These are phyloP conservation scores for Medauroidea extradentata DNA, from an alignment of 1,140 invertebrate species.

Conservation along the genomic window DNA sequence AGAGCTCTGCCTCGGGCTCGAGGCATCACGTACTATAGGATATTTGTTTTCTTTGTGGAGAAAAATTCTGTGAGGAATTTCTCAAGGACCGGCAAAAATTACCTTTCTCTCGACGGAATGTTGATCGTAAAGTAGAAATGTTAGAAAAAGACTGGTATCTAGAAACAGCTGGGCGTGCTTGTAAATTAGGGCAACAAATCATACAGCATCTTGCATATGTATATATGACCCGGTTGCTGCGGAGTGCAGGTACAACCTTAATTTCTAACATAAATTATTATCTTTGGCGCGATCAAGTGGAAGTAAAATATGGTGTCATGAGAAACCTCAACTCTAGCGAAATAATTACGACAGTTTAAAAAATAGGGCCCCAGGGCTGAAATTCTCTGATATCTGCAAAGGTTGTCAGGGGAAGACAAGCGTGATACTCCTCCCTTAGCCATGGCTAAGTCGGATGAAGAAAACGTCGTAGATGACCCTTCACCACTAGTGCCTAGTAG, in stretches of 20 bases:
- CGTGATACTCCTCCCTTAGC: too few relatives aligned
- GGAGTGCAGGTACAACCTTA: conserved; percentile 7
- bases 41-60: conserved; percentile 22
- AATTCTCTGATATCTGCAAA: too few relatives aligned
- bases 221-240: conserved; percentile 8
- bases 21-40: conserved; percentile 13
- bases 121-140: conserved; percentile 3
- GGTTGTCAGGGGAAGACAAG: too few relatives aligned
- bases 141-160: conserved; percentile 8
- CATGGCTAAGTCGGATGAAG: too few relatives aligned
- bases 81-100: conserved; percentile 15
- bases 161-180: conserved; percentile 2
- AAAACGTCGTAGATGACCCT: too few relatives aligned
- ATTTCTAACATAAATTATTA: conserved; percentile 2
- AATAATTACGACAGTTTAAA: too few relatives aligned
- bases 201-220: conserved; percentile 7
- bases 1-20: conserved; percentile 3
- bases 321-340: too few relatives aligned
- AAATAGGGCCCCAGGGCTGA: too few relatives aligned
- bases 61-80: conserved; percentile 21
- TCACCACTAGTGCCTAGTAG: too few relatives aligned
- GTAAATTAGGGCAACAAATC: conserved; percentile 10
- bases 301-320: too few relatives aligned
- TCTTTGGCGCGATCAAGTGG: too few relatives aligned
- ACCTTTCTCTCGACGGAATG: conserved; percentile 7